phyloP scores from a whole-genome alignment of 2,888 invertebrate genomes.

The Aelia acuminata region DNA sequence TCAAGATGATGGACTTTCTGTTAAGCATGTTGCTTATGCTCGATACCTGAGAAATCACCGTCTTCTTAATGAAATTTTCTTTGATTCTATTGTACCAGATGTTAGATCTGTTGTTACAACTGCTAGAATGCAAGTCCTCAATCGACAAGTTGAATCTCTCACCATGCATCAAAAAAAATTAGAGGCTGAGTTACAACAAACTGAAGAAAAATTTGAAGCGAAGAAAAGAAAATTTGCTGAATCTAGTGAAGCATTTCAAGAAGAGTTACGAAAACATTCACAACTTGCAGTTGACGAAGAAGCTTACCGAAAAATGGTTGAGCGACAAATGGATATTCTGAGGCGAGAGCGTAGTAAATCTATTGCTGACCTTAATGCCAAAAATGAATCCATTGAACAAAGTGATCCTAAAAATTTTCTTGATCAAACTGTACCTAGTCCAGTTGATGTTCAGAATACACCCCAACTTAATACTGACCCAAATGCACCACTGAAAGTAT shows the following conservation, averaged over 20 bases:
- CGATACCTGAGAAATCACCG: constrained; percentile 96
- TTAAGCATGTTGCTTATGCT: constrained; percentile 95
- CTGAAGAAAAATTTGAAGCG: constrained; percentile 95
- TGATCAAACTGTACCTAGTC: constrained; percentile 29
- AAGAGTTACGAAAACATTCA: constrained; percentile 95
- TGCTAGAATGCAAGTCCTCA: constrained; percentile 91
- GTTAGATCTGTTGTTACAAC: constrained; percentile 97
- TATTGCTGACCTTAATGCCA: neutral
- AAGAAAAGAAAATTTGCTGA: constrained; percentile 96
- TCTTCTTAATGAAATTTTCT: constrained; percentile 97
- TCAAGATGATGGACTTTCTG: constrained; percentile 91
- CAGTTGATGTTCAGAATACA: constrained; percentile 5
- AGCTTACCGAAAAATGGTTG: constrained; percentile 91
- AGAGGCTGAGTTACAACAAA: constrained; percentile 93
- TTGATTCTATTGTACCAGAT: constrained; percentile 97
- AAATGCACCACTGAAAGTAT: constrained; percentile 20
- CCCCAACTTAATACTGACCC: constrained; percentile 37
- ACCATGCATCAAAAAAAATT: constrained; percentile 98
- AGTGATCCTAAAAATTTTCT: constrained; percentile 11
- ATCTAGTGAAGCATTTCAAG: constrained; percentile 92
- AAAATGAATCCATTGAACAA: constrained; percentile 29
- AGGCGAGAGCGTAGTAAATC: constrained; percentile 65
- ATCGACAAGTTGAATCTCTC: constrained; percentile 94
- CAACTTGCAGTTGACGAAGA: constrained; percentile 93
- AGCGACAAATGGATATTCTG: constrained; percentile 82